Base-by-base conservation (phyloP, 1,140 invertebrate genomes). In the Drepana arcuata region DNA sequence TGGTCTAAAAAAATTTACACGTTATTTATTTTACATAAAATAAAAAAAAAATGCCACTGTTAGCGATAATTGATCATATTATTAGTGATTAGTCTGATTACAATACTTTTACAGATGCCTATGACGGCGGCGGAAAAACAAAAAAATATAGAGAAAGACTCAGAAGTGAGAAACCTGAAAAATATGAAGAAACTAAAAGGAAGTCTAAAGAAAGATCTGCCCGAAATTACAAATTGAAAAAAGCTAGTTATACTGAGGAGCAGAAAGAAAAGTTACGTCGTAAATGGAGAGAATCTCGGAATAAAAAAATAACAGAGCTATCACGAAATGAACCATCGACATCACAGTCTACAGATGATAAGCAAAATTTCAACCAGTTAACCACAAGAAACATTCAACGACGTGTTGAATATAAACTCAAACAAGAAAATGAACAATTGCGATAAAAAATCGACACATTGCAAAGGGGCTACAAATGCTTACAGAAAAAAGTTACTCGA, bases 401-500 rank as follows among this genome's bases (percentile, higher is more conserved):
- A 4, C 9, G 9, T 4, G 4, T 5, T 5, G 9, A 23, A 2
- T 26, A 2, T 11, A 26, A 26, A 7, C 9, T 11, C 4, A n/a
- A 31, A 16, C 15, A 31, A 10, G 6, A 31, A 31, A 31, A n/a
- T 7, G 10, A 16, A 16, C 29, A 16, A 16, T 31, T 31, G 29
- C 15, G 18, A 10, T 16, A 11, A 31, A 31, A 31, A 31, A 2
- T 31, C n/a, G 18, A 4, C n/a, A 16, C 7, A 10, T n/a, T 31
- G 29, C 9, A 16, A 16, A 31, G 18, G 15, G 29, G 14, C 14
- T 31, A 16, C 18, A 31, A 31, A 16, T 16, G 10, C 18, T 16
- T 16, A 14, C 14, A 31, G 11, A 31, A 11, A 16, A 31, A 16
- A 31, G 14, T 31, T 31, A n/a, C n/a, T n/a, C n/a, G n/a, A n/a